Percentiles rank a stretch among this genome's conserved stretches.
phyloP scores from a whole-genome alignment of 1,140 invertebrate species.

The Caenorhabditis inopinata region DNA sequence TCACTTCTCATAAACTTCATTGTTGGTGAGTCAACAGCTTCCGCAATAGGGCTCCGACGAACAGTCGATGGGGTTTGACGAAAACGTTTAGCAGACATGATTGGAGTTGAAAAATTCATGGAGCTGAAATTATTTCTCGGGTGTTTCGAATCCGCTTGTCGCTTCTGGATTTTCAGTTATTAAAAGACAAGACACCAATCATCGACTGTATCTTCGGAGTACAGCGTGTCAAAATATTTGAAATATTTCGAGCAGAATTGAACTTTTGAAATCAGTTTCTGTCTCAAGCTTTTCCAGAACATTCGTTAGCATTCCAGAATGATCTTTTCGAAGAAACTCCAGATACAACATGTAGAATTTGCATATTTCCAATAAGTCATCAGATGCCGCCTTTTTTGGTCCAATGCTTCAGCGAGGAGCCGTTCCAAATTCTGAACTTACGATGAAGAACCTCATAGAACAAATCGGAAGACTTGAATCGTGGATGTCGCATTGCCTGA shows the following conservation, averaged over 20 bases:
- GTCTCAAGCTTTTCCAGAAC: not conserved
- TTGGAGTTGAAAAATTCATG: not conserved
- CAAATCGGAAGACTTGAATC: not conserved
- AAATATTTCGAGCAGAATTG: not conserved
- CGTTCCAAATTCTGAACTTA: not conserved
- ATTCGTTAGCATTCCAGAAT: not conserved
- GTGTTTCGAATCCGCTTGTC: not conserved
- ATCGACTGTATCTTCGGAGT: not conserved
- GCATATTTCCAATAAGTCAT: not conserved
- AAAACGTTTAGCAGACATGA: not conserved
- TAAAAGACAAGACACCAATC: not conserved
- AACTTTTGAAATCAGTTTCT: not conserved
- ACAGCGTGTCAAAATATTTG: not conserved
- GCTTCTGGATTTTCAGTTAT: not conserved
- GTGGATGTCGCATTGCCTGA: not conserved
- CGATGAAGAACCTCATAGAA: not conserved
- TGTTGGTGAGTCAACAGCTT: not conserved
- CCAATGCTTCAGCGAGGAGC: not conserved
- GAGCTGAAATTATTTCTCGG: not conserved
- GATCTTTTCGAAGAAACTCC: not conserved
- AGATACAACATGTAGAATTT: not conserved
- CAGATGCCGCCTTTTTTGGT: not conserved
- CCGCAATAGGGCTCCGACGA: not conserved
- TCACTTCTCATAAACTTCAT: conserved; percentile 18
- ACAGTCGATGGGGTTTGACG: not conserved